Percentiles rank a stretch among this genome's conserved stretches.
Conservation (phyloP, 1,140 invertebrate genomes). For the Physella acuta region DNA sequence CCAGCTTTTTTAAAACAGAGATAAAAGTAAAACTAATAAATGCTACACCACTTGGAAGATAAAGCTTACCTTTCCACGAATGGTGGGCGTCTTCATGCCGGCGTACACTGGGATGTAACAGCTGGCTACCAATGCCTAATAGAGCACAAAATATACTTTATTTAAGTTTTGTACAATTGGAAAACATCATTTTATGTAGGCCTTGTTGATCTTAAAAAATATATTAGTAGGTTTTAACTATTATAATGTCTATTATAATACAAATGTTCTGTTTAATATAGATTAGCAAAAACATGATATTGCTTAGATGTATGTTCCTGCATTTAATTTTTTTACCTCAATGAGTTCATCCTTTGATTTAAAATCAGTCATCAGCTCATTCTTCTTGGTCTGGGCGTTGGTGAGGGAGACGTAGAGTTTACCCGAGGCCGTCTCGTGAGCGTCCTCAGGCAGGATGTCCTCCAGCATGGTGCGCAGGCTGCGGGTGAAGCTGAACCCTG, state of each 20-base stretch:
- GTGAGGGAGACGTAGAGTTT: slow-evolving; percentile 51
- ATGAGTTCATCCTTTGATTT: slow-evolving; percentile 44
- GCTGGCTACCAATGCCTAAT: slow-evolving; percentile 57
- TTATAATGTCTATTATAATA: no score
- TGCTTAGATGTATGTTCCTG: no score
- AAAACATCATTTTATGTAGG: no score
- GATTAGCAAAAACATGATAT: no score
- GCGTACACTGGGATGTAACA: slow-evolving; percentile 61
- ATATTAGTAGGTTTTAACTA: no score
- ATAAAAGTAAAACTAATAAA: no score
- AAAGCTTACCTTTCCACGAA: slow-evolving; percentile 49
- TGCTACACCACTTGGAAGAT: neutral
- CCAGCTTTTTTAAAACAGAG: no score
- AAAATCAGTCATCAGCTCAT: slow-evolving; percentile 44
- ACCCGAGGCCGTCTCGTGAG: slow-evolving; percentile 37
- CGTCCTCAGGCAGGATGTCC: slow-evolving; percentile 39
- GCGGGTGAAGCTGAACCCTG: slow-evolving; percentile 41
- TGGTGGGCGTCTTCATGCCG: slow-evolving; percentile 44
- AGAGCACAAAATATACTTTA: no score
- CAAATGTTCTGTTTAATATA: no score
- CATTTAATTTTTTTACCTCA: slow-evolving; percentile 45
- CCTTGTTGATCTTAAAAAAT: no score
- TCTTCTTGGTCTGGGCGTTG: slow-evolving; percentile 39
- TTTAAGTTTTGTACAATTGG: no score
- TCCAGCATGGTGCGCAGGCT: slow-evolving; percentile 40